phyloP scores from a whole-genome alignment of 2,888 invertebrate genomes.

The Aromia moschata region DNA sequence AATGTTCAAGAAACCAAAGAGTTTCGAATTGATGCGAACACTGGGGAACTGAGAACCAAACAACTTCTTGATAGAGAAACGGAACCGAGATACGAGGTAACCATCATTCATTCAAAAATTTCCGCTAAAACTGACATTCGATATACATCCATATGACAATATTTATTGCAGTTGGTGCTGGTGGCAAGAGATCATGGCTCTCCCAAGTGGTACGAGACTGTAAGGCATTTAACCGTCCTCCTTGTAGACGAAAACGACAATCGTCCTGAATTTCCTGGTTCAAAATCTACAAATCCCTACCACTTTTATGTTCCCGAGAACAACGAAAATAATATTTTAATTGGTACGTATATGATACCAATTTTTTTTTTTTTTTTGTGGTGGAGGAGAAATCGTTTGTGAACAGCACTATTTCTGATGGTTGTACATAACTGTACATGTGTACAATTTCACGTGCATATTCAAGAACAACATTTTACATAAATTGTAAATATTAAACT shows the following conservation, averaged over 20 bases:
- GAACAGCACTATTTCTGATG: no score
- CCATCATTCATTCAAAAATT: not conserved
- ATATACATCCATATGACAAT: no score
- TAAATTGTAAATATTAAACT: no score
- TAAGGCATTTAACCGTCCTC: slow-evolving; percentile 77
- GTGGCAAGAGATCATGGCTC: slow-evolving; percentile 86
- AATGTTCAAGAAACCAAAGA: slow-evolving; percentile 83
- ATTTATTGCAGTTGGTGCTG: slow-evolving; percentile 71
- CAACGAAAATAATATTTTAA: slow-evolving; percentile 68
- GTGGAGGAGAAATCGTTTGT: no score
- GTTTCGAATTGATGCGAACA: slow-evolving; percentile 80
- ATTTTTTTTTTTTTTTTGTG: no score
- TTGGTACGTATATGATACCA: slow-evolving; percentile 65
- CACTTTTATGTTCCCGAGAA: slow-evolving; percentile 80
- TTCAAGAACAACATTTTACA: no score
- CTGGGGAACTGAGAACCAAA: slow-evolving; percentile 84
- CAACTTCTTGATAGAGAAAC: slow-evolving; percentile 82
- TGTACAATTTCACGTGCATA: no score
- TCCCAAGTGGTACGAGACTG: slow-evolving; percentile 81
- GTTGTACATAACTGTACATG: no score
- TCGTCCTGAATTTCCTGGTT: slow-evolving; percentile 76
- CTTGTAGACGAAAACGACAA: slow-evolving; percentile 86
- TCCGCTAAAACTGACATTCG: not conserved
- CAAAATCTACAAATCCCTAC: slow-evolving; percentile 69
- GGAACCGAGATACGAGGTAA: slow-evolving; percentile 72